Conservation (phyloP, 2,888 invertebrate species). For the Trissolcus brochymenae region DNA sequence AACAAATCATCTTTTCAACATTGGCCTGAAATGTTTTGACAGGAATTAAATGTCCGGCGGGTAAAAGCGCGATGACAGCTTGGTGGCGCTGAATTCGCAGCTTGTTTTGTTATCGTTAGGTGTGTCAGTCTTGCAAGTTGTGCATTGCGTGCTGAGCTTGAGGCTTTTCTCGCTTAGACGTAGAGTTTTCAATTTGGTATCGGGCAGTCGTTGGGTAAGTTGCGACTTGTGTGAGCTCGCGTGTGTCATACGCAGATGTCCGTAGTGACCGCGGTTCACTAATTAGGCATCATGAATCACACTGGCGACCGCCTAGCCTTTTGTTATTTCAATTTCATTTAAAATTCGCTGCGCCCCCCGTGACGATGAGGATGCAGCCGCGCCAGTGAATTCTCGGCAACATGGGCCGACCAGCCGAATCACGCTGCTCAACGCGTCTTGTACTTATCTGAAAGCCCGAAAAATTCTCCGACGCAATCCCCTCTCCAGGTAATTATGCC, state of each 20-base stretch:
- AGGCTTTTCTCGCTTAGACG: slow-evolving; percentile 1
- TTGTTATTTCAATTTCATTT: slow-evolving; percentile 66
- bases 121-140: background rate
- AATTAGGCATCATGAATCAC: slow-evolving; percentile 68
- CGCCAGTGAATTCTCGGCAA: slow-evolving; percentile 48
- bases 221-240: slow-evolving; percentile 16
- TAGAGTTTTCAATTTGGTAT: background rate
- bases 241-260: slow-evolving; percentile 14
- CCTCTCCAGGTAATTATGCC: no score
- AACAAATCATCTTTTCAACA: no score
- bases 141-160: background rate
- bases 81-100: background rate
- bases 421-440: slow-evolving; percentile 1
- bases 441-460: background rate
- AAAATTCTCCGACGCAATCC: no score
- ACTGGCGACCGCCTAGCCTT: slow-evolving; percentile 66
- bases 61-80: background rate
- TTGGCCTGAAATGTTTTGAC: no score
- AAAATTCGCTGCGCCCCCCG: background rate
- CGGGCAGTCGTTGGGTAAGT: slow-evolving; percentile 9
- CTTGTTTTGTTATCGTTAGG: no score
- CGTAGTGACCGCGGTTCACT: slow-evolving; percentile 49
- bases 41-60: no score
- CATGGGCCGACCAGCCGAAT: slow-evolving; percentile 25
- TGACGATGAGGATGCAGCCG: slow-evolving; percentile 57